Base-by-base conservation (phyloP, 2,888 invertebrate genomes). In the Cosmorhoe ocellata region DNA sequence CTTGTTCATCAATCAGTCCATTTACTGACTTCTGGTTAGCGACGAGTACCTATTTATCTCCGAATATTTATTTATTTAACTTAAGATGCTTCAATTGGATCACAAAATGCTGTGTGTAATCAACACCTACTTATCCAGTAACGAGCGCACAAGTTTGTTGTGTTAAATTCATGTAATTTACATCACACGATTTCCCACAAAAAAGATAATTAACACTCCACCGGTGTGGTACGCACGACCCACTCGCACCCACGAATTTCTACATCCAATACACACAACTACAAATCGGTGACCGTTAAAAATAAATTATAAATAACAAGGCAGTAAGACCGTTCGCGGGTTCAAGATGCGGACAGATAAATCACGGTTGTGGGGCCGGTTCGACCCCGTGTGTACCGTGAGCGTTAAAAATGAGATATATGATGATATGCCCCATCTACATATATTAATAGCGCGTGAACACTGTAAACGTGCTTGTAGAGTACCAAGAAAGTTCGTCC, bases 261-360 rank as follows among this genome's bases (percentile, higher is more conserved):
- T 60, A 59, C 56, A 51, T 60, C 64, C 59, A 62, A 64, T 63
- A 69, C 64, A 65, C 58, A 65, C 63, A 73, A 70, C 76, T 79
- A 86, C 84, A 82, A 87, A 88, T 87, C 81, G 77, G 80, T 75
- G 80, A 81, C 86, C 83, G 85, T 88, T 88, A 90, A 89, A 90
- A 89, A 87, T 88, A 90, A 88, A 89, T 89, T 88, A 89, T 86
- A 89, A 88, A 86, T 90, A 89, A 90, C 88, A 87, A 90, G 77
- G 80, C 84, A 83, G 85, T 86, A 87, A 86, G 81, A 79, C 81
- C 83, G 87, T 89, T 89, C 82, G 85, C 89, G 79, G 85, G 86
- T 86, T 76, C 77, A 72, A 82, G 88, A 87, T 88, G 84, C 83
- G 71, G 74, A 72, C 80, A 80, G 88, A 89, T 89, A 89, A 87